phyloP scores from a whole-genome alignment of 2,797 vertebrate species.

The Dromococcyx pavoninus region DNA sequence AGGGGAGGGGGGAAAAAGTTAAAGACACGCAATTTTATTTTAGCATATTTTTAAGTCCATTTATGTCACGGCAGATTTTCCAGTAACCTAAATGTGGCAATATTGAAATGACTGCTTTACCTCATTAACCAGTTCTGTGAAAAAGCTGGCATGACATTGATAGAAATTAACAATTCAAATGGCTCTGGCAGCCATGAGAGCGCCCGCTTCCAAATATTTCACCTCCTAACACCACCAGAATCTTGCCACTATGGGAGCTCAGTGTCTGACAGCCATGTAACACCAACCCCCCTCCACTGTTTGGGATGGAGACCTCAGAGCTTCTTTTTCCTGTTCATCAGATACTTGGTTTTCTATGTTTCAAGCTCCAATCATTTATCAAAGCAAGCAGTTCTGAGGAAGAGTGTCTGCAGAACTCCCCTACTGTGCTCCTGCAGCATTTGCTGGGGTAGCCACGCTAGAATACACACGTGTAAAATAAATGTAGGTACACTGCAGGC shows the following conservation, averaged over 20 bases:
- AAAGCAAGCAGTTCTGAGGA: not conserved
- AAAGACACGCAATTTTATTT: not conserved
- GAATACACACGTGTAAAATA: not conserved
- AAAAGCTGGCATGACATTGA: constrained; percentile 40
- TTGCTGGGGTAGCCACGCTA: not conserved
- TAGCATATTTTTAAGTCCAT: not conserved
- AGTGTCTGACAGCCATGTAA: not conserved
- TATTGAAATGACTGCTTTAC: constrained; percentile 1
- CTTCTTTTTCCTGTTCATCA: not conserved
- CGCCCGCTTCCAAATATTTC: not conserved
- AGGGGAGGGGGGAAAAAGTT: not conserved
- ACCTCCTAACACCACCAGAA: constrained; percentile 14
- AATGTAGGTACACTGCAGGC: fast-evolving
- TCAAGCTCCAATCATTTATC: fast-evolving
- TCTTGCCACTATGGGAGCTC: not conserved
- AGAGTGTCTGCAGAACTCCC: not conserved
- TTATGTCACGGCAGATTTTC: constrained; percentile 51
- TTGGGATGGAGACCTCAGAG: not conserved
- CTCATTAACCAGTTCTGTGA: constrained; percentile 36
- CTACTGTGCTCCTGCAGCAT: fast-evolving
- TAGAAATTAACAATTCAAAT: constrained; percentile 63
- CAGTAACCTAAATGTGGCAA: not conserved
- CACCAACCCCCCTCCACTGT: not conserved
- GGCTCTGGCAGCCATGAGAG: not conserved
- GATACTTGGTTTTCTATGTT: not conserved